phyloP scores from a whole-genome alignment of 2,113 vertebrate genomes.

The Nipponia nippon region DNA sequence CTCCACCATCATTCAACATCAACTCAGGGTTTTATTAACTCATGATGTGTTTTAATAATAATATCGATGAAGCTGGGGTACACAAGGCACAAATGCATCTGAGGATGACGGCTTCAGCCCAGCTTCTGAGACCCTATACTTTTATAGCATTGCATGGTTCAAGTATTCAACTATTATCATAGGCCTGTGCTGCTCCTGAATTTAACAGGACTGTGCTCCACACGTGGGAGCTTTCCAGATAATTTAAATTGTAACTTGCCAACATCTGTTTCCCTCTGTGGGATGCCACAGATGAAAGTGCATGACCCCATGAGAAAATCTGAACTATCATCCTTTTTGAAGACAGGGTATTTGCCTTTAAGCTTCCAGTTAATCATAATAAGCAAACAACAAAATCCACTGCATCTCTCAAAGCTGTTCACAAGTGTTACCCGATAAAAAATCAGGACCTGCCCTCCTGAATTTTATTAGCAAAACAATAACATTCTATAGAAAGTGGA shows the following conservation, averaged over 20 bases:
- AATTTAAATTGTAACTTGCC: conserved; percentile 33
- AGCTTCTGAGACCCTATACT: neutral
- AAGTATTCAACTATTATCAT: neutral
- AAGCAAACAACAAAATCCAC: neutral
- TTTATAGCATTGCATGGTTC: neutral
- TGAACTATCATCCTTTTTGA: neutral
- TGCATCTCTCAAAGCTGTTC: neutral
- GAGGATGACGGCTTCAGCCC: neutral
- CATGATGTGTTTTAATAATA: neutral
- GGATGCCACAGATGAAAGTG: conserved; percentile 52
- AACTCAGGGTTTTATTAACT: neutral
- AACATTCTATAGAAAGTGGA: neutral
- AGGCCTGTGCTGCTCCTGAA: neutral
- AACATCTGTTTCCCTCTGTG: conserved; percentile 61
- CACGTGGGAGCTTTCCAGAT: neutral
- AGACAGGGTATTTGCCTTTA: neutral
- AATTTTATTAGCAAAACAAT: conserved; percentile 54
- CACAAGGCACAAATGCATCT: neutral
- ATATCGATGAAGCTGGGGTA: neutral
- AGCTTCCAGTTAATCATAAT: neutral
- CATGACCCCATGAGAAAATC: conserved; percentile 44
- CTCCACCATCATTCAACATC: neutral
- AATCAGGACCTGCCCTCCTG: neutral
- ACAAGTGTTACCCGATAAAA: neutral
- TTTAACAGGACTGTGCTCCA: neutral